phyloP scores from a whole-genome alignment of 1,140 invertebrate species.

The Pogonognathellus flavescens region DNA sequence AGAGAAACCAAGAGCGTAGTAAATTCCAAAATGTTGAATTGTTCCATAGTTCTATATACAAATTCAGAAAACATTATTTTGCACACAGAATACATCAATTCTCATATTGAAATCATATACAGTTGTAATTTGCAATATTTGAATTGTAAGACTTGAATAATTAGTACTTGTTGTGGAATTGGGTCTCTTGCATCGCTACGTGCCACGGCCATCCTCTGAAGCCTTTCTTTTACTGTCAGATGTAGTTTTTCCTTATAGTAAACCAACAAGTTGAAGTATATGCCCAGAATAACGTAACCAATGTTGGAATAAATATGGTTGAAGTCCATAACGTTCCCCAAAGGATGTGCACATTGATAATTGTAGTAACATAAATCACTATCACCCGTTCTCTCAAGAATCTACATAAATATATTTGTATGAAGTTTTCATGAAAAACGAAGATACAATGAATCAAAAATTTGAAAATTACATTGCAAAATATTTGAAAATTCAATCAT shows the following conservation, averaged over 20 bases:
- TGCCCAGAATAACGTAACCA: slow-evolving; percentile 87
- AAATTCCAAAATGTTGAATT: slow-evolving; percentile 67
- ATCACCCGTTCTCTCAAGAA: slow-evolving; percentile 82
- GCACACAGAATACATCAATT: no score
- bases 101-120: no score
- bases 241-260: slow-evolving; percentile 20
- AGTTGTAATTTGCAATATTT: no score
- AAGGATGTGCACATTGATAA: slow-evolving; percentile 87
- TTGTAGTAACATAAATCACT: slow-evolving; percentile 95
- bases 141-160: no score
- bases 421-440: background rate
- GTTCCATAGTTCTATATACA: slow-evolving; percentile 49
- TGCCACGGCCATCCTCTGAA: background rate
- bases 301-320: slow-evolving; percentile 92
- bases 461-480: no score
- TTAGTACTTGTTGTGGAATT: no score
- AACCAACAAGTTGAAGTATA: slow-evolving; percentile 73
- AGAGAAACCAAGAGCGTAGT: slow-evolving; percentile 58
- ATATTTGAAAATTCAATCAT: no score
- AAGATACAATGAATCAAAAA: no score
- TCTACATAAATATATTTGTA: slow-evolving; percentile 71
- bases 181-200: background rate
- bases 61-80: background rate
- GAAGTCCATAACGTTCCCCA: slow-evolving; percentile 82
- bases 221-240: background rate